Percentiles rank a stretch among this genome's conserved stretches.
Conservation (phyloP, 2,797 vertebrate genomes). For the Tenualosa ilisha region DNA sequence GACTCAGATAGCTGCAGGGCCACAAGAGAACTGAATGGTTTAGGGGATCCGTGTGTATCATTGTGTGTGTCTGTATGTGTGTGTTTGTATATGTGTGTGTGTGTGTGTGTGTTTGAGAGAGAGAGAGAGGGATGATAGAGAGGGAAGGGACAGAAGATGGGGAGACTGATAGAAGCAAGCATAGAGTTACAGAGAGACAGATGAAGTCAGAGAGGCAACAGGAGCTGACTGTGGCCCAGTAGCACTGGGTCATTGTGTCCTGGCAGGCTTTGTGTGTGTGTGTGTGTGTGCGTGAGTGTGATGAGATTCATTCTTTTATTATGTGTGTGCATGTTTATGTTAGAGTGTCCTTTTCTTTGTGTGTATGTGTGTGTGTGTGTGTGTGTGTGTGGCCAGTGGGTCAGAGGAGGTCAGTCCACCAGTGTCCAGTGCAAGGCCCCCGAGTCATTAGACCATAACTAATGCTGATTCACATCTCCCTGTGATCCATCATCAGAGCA, state of each 20-base stretch:
- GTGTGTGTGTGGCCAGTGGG: neutral
- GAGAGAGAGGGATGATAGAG: neutral
- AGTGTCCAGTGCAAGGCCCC: neutral
- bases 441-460: constrained; percentile 11
- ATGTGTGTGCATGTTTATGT: neutral
- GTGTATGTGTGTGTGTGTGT: neutral
- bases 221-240: neutral
- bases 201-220: constrained; percentile 1
- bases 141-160: neutral
- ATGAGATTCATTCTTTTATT: neutral
- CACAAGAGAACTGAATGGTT: constrained; percentile 1
- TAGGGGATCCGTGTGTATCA: neutral
- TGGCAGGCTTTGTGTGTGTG: neutral
- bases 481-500: neutral
- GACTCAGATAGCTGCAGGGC: constrained; percentile 2
- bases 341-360: too few relatives aligned
- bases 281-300: neutral
- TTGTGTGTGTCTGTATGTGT: neutral
- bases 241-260: neutral
- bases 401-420: neutral
- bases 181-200: constrained; percentile 2
- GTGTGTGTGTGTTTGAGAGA: neutral
- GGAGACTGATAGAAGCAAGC: neutral
- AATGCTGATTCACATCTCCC: constrained; percentile 12
- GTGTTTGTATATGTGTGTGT: constrained; percentile 1